Percentiles rank a stretch among this genome's conserved stretches.
Evolutionary conservation across 2,888 invertebrate species (phyloP).

Genomic region (Rhagium mordax): DNA sequence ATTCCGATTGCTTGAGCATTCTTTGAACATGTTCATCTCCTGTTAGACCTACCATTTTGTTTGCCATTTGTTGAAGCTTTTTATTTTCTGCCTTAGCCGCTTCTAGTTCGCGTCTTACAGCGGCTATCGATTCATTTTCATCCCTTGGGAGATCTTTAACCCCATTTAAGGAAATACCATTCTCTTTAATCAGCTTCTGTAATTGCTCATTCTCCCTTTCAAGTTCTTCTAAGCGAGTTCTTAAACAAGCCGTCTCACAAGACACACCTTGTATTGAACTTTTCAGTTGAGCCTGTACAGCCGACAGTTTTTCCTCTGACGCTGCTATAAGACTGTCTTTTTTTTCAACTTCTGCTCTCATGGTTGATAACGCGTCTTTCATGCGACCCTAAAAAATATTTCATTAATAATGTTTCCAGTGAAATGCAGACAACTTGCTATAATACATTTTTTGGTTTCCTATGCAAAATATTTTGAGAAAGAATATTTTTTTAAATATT

Average conservation of each 20-base stretch:
- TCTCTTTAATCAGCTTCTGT: conserved; percentile 46
- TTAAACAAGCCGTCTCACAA: conserved; percentile 59
- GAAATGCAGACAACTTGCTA: too few relatives aligned
- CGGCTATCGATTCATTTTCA: conserved; percentile 48
- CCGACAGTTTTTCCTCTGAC: conserved; percentile 47
- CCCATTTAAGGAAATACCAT: conserved; percentile 32
- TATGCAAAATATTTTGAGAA: too few relatives aligned
- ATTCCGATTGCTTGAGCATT: conserved; percentile 64
- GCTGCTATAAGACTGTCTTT: conserved; percentile 61
- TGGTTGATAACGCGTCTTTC: conserved; percentile 46
- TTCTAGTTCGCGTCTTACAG: conserved; percentile 53
- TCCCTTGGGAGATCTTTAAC: conserved; percentile 42
- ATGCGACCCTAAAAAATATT: conserved; percentile 46
- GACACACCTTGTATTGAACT: conserved; percentile 61
- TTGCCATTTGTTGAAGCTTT: conserved; percentile 55
- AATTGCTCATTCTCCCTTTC: conserved; percentile 50
- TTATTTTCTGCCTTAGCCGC: conserved; percentile 55
- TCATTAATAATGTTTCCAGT: neutral
- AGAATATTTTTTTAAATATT: too few relatives aligned
- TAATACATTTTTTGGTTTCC: too few relatives aligned
- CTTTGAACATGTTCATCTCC: conserved; percentile 63
- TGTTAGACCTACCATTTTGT: conserved; percentile 52
- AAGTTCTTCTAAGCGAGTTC: conserved; percentile 56
- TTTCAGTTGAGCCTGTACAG: conserved; percentile 61
- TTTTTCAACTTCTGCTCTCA: conserved; percentile 63